These are phyloP conservation scores for Apocheima hispidaria DNA, from an alignment of 2,888 invertebrate species.

Conservation along the genomic window DNA sequence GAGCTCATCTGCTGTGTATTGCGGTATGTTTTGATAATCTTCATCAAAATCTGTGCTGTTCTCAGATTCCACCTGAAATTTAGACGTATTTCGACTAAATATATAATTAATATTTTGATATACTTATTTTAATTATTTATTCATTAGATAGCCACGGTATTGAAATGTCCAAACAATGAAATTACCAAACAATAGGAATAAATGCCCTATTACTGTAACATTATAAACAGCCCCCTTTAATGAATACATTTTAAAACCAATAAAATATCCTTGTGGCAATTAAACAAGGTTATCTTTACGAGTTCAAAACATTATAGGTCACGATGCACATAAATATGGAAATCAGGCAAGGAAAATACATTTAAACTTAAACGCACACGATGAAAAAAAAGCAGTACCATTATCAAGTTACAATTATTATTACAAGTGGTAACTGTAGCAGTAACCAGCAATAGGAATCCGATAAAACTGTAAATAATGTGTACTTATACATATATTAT, in stretches of 20 bases:
- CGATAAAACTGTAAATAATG: no score
- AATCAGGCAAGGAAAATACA: constrained; percentile 19
- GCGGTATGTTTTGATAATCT: constrained; percentile 72
- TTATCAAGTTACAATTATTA: background rate
- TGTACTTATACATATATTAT: no score
- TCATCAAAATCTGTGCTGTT: constrained; percentile 76
- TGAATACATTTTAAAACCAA: background rate
- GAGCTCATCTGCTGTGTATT: constrained; percentile 86
- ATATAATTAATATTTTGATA: background rate
- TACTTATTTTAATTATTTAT: background rate
- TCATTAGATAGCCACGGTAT: no score
- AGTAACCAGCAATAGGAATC: no score
- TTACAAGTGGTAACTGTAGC: constrained; percentile 2
- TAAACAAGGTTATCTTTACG: constrained; percentile 16
- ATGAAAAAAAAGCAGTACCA: background rate
- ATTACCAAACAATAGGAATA: no score
- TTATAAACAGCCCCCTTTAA: no score
- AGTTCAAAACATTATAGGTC: constrained; percentile 7
- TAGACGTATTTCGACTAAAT: background rate
- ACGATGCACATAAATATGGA: constrained; percentile 17
- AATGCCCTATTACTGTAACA: no score
- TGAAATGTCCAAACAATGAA: no score
- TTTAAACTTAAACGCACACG: background rate
- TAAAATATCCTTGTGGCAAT: background rate
- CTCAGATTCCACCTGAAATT: constrained; percentile 81